Percentiles rank a stretch among this genome's conserved stretches.
Evolutionary conservation across 1,140 invertebrate genomes (phyloP).

Genomic region (Pygmarrhopalites habei): DNA sequence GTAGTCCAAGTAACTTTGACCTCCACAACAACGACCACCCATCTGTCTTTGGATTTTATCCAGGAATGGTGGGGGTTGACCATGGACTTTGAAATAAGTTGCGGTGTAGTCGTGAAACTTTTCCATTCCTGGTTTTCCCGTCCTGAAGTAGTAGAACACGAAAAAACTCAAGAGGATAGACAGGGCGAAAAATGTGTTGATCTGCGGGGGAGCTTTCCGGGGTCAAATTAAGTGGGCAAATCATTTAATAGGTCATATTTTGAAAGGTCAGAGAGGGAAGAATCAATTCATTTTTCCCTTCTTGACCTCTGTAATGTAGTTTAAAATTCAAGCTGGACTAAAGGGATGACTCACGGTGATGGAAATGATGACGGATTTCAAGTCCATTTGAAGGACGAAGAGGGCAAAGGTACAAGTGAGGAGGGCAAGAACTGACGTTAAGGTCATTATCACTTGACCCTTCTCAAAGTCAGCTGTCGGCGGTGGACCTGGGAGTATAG

Average conservation of each 20-base stretch:
- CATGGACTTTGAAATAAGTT: neutral
- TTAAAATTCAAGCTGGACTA: neutral
- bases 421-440: neutral
- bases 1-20: neutral
- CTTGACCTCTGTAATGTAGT: neutral
- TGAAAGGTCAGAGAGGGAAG: neutral
- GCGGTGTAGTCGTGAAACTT: neutral
- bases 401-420: neutral
- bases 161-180: neutral
- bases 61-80: neutral
- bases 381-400: neutral
- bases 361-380: neutral
- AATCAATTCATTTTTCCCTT: neutral
- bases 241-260: neutral
- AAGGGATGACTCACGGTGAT: neutral
- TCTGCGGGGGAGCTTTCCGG: neutral
- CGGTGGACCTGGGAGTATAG: neutral
- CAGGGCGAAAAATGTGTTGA: neutral
- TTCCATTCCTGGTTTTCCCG: neutral
- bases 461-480: neutral
- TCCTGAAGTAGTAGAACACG: neutral
- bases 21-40: neutral
- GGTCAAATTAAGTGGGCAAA: neutral
- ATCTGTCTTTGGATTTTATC: neutral
- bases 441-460: neutral